Evolutionary conservation across 2,888 invertebrate species (phyloP), one percentile per base, ranked within the genome.

Genomic region (Trichacis sp.): DNA sequence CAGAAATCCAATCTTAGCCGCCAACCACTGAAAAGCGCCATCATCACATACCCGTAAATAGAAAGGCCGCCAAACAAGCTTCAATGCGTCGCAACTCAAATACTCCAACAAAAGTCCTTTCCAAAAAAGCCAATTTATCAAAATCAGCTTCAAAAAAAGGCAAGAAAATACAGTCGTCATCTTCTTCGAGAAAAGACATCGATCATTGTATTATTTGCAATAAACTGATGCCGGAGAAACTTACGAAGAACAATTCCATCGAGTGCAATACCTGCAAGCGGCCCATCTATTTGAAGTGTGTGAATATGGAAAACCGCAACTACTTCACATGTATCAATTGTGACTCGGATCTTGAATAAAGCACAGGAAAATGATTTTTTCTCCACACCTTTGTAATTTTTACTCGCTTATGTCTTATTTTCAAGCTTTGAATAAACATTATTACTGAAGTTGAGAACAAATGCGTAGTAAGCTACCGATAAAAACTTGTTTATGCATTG

Each of bases 1-100:
- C 40, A 58, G 14, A 14, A 20, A 33, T 58, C 59, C 1, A 58
- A 53, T 46, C 59, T 51, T 53, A 45, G 59, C n/a, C 59, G 51
- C 3, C 52, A 58, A 33, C 52, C 59, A 33, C 52, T 58, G 59
- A 9, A 45, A 30, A 53, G 46, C 52, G 20, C 19, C 18, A 29
- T 45, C 11, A 29, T 51, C 6, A 58, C 59, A 29, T 58, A 30
- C 12, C 46, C 4, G 46, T 52, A 29, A 53, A 29, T 36, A 33
- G 38, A 17, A 43, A 60, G 12, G 19, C 19, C 20, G 40, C 17
- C 1, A 14, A 54, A 55, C 43, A 61, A 43, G 49, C 48, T 29
- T 19, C 30, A 38, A 40, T 40, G 18, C 43, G 49, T 3, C 49
- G 18, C 24, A 46, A 46, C 4, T 46, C 36, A 12, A 52, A 59